Evolutionary conservation across 1,140 invertebrate genomes (phyloP).

Genomic region (Oedothorax gibbosus): DNA sequence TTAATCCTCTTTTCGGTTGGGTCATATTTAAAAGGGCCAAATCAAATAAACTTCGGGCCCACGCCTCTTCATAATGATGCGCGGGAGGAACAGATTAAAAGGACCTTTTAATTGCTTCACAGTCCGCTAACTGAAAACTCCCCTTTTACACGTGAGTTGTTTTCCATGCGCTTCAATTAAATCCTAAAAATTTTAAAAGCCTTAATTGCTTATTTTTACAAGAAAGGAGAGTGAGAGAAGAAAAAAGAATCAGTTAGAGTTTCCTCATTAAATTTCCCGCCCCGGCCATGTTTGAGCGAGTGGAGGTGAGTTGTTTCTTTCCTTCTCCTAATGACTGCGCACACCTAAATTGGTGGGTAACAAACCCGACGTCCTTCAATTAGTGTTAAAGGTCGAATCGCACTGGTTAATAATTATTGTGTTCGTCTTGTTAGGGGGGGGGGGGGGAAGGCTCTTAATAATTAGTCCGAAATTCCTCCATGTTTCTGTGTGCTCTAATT

Average conservation of each 20-base stretch:
- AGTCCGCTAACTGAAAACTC: conserved; percentile 36
- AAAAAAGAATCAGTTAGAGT: conserved; percentile 26
- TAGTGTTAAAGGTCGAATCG: conserved; percentile 57
- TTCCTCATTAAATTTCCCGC: conserved; percentile 60
- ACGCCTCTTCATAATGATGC: conserved; percentile 45
- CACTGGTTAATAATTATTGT: conserved; percentile 59
- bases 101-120: conserved; percentile 53
- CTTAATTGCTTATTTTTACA: conserved; percentile 60
- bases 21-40: background rate
- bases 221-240: conserved; percentile 17
- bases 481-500: conserved; percentile 47
- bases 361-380: conserved; percentile 56
- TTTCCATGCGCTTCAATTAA: conserved; percentile 58
- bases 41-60: conserved; percentile 33
- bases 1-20: background rate
- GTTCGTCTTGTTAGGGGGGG: conserved; percentile 51
- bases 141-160: background rate
- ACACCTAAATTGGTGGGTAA: conserved; percentile 52
- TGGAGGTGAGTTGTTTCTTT: conserved; percentile 54
- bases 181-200: conserved; percentile 60
- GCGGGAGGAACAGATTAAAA: conserved; percentile 38
- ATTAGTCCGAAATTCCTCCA: conserved; percentile 37
- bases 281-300: conserved; percentile 35
- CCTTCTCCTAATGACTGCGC: conserved; percentile 52
- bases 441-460: conserved; percentile 41